Percentiles rank a stretch among this genome's conserved stretches.
Evolutionary conservation across 23 tunicate genomes (phyloP).

Genomic region (Halocynthia roretzi): DNA sequence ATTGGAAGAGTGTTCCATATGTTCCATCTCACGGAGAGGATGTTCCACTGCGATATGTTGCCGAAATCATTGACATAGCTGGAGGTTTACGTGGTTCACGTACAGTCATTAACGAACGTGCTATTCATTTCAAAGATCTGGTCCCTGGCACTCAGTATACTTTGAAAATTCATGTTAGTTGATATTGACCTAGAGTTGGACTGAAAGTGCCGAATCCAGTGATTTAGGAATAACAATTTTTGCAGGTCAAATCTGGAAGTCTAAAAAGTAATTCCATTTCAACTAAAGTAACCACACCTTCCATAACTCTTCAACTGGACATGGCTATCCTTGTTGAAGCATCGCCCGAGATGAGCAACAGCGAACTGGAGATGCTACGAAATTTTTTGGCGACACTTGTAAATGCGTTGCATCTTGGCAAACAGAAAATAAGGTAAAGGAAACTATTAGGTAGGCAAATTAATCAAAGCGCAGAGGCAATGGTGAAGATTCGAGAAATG

Average conservation of each 20-base stretch:
- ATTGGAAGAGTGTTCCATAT: slow-evolving; percentile 32
- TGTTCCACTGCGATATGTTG: slow-evolving; percentile 22
- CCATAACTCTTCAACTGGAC: slow-evolving; percentile 26
- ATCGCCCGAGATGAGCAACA: slow-evolving; percentile 35
- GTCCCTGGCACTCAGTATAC: slow-evolving; percentile 35
- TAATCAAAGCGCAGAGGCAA: too few species aligned
- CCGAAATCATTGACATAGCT: slow-evolving; percentile 34
- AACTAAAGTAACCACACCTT: slow-evolving; percentile 26
- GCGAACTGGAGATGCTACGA: slow-evolving; percentile 24
- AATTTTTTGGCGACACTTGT: slow-evolving; percentile 25
- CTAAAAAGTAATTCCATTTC: slow-evolving; percentile 22
- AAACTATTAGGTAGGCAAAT: too few species aligned
- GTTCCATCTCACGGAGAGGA: slow-evolving; percentile 21
- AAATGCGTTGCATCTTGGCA: slow-evolving; percentile 22
- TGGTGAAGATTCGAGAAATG: too few species aligned
- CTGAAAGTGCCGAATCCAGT: neutral
- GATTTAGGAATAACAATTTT: neutral
- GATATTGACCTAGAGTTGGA: neutral
- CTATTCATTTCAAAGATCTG: slow-evolving; percentile 21
- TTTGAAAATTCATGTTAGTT: slow-evolving; percentile 25
- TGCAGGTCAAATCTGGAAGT: slow-evolving; percentile 14
- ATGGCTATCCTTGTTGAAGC: slow-evolving; percentile 36
- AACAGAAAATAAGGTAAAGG: neutral
- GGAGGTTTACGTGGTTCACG: slow-evolving; percentile 24
- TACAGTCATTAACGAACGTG: slow-evolving; percentile 16